Conservation (phyloP, 2,797 vertebrate species). For the Chelmon rostratus region DNA sequence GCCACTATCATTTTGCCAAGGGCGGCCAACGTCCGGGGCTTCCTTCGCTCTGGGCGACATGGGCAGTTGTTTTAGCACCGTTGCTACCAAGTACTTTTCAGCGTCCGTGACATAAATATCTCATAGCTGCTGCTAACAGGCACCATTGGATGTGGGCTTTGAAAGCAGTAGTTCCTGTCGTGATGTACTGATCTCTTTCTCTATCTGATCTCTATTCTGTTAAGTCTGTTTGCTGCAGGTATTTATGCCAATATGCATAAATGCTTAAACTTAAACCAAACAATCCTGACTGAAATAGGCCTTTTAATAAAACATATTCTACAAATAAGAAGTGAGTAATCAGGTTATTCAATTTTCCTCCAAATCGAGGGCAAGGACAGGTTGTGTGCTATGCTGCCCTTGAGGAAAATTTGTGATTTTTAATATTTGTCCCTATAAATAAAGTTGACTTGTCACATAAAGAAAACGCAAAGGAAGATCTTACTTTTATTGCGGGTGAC, state of each 20-base stretch:
- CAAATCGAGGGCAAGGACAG: neutral
- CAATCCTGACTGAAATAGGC: neutral
- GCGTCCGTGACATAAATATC: conserved; percentile 7
- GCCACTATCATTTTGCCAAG: conserved; percentile 31
- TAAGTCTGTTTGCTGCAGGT: neutral
- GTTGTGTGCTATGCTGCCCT: neutral
- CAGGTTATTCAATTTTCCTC: neutral
- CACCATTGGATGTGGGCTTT: neutral
- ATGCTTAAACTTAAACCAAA: neutral
- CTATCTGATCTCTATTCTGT: too few relatives aligned
- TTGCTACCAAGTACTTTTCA: neutral
- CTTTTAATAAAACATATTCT: neutral
- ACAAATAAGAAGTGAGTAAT: neutral
- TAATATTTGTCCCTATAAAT: neutral
- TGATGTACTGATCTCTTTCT: neutral
- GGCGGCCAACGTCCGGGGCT: neutral
- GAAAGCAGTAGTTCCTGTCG: neutral
- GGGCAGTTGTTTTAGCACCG: neutral
- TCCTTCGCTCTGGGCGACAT: conserved; percentile 15
- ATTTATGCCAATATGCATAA: neutral
- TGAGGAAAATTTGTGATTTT: neutral
- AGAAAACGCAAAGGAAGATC: conserved; percentile 4
- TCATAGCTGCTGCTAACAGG: neutral
- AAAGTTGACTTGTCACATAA: conserved; percentile 2
- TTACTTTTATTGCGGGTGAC: neutral